These are phyloP conservation scores for Danionella cerebrum DNA, from an alignment of 2,113 vertebrate genomes.

Conservation along the genomic window DNA sequence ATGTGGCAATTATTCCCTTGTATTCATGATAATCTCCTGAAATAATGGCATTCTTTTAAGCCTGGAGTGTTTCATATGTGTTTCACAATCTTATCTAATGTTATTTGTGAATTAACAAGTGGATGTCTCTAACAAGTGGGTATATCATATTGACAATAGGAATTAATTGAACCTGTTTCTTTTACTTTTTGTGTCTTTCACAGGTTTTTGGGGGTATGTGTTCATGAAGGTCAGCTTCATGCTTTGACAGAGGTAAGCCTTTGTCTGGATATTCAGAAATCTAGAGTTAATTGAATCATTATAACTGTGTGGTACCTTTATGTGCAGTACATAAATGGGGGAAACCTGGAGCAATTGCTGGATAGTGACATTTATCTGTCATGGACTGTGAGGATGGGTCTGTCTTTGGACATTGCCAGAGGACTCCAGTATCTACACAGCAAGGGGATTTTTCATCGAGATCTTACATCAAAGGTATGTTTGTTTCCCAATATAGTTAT, in stretches of 20 bases:
- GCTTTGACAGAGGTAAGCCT: conserved; percentile 83
- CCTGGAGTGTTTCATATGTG: too few relatives aligned
- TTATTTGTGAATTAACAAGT: too few relatives aligned
- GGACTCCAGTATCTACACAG: conserved; percentile 88
- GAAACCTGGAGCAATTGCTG: conserved; percentile 91
- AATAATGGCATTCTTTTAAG: too few relatives aligned
- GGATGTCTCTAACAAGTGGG: too few relatives aligned
- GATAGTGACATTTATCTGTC: conserved; percentile 79
- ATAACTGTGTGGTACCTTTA: conserved; percentile 14
- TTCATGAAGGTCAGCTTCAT: conserved; percentile 90
- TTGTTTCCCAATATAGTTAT: too few relatives aligned
- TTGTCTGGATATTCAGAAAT: neutral
- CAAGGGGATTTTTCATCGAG: conserved; percentile 91
- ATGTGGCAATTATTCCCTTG: too few relatives aligned
- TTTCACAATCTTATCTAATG: too few relatives aligned
- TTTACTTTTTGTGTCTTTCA: neutral
- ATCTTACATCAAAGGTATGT: conserved; percentile 97
- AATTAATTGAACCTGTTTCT: too few relatives aligned
- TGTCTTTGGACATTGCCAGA: conserved; percentile 81
- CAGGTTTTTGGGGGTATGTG: conserved; percentile 91
- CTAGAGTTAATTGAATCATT: neutral
- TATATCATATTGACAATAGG: neutral
- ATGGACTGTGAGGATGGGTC: conserved; percentile 72
- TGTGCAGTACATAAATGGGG: conserved; percentile 87
- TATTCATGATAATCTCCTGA: too few relatives aligned